Evolutionary conservation across 35 echinoderm and acorn worm species (phyloP).

Genomic region (Heliocidaris erythrogramma): DNA sequence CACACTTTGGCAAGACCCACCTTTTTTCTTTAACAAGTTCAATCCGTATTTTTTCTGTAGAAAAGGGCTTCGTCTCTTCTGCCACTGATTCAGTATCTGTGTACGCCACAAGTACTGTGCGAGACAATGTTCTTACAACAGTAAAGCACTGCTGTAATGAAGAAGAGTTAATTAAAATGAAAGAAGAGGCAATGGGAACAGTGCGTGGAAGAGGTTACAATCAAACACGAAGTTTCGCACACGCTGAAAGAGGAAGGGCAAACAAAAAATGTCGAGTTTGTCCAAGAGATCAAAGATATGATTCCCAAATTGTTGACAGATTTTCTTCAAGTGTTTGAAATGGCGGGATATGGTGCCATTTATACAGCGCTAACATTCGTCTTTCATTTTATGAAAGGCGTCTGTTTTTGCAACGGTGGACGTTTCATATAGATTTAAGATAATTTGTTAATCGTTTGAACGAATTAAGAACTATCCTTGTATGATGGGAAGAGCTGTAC

Average conservation of each 20-base stretch:
- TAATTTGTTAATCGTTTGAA: too few relatives aligned
- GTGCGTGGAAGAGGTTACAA: background rate
- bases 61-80: background rate
- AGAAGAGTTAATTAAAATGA: background rate
- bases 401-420: too few relatives aligned
- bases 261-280: conserved; percentile 33
- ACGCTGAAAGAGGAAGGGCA: background rate
- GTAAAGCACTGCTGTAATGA: too few relatives aligned
- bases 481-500: too few relatives aligned
- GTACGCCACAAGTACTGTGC: too few relatives aligned
- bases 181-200: background rate
- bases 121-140: background rate
- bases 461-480: too few relatives aligned
- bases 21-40: background rate
- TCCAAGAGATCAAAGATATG: conserved; percentile 22
- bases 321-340: background rate
- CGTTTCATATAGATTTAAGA: too few relatives aligned
- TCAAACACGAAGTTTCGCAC: conserved; percentile 17
- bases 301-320: conserved; percentile 13
- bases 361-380: background rate
- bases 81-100: background rate
- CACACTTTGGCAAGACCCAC: background rate
- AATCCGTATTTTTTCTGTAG: background rate
- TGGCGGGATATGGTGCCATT: background rate
- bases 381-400: background rate